Base-by-base conservation (phyloP, 1,140 invertebrate genomes). In the Asbolus verrucosus region DNA sequence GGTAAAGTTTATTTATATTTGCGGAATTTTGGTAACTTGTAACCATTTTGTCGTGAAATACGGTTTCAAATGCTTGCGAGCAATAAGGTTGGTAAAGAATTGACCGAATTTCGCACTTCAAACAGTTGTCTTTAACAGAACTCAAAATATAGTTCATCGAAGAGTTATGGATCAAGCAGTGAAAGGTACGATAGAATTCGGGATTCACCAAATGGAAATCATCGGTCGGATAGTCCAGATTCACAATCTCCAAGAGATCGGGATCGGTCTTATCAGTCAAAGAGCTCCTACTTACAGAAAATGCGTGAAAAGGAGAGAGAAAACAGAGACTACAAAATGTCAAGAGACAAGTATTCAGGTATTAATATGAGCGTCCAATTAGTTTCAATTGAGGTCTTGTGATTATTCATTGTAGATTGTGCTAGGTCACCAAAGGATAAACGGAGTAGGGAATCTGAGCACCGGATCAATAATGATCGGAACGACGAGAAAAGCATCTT, bases 271-370 rank as follows among this genome's bases (percentile, higher is more conserved):
- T 92, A 94, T 82, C 87, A 88, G 79, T 88, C 90, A 80, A 93
- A 93, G 84, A 85, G 84, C 81, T 88, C 91, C 83, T 91, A 92
- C 85, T 82, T 92, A 82, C 89, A 93, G 77, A 90, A 91, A 85
- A 86, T 88, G 82, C 86, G 89, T 73, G 90, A 94, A 84, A 93
- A 93, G 88, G 92, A 94, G 89, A 93, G 93, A 89, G 94, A 94
- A 88, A 90, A 88, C 87, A 91, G 89, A 92, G 90, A 93, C 87
- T 94, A 92, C 83, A 94, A 92, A 85, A 86, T 88, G 84, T 89
- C 88, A 85, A 91, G 92, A 83, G 92, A 93, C 85, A 93, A 93
- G 88, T 91, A 91, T 90, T 87, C 89, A 81, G 88, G 89, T 90
- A 85, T n/a, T n/a, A n/a, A n/a, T n/a, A n/a, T n/a, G n/a, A n/a